Base-by-base conservation (phyloP, 2,113 vertebrate species). In the Alectura lathami region DNA sequence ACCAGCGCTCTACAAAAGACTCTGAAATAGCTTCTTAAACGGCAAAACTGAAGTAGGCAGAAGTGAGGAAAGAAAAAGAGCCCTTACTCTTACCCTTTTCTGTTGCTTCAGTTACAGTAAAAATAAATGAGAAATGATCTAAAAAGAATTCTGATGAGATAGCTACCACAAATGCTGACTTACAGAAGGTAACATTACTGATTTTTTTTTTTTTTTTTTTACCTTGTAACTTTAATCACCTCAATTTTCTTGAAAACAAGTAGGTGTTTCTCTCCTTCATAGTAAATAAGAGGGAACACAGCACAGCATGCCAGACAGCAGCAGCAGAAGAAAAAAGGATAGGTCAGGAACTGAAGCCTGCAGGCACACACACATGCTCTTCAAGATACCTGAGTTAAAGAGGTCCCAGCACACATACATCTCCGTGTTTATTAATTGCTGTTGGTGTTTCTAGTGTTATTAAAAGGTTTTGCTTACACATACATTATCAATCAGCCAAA, bases 201-300 rank as follows among this genome's bases (percentile, higher is more conserved):
- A 86, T 78, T 90, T 95, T 96, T 68, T 43, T 2, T 38, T 53
- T 24, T 29, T 32, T 40, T 3, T 38, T 73, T 94, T 97, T 96
- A 97, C 96, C 96, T 97, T 93, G 93, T 63, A 89, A 95, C 82
- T 96, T 95, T 89, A 97, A 98, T 98, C 98, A 98, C 97, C 98
- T 98, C 95, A 97, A 92, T 96, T 95, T 89, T 97, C 96, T 95
- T 94, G 97, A 83, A 97, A 97, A 93, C 82, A 96, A 97, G 97
- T 95, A 96, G 97, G 96, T 98, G 87, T 96, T 96, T 82, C 96
- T 96, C 81, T 96, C 97, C 98, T 98, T 98, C 97, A 97, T 63
- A 96, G 96, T 93, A 96, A 95, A 94, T 96, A 95, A 96, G 92
- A 96, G 91, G 97, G 72, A 95, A 96, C 90, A 97, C 93, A 91